phyloP scores from a whole-genome alignment of 2,113 vertebrate species.

The Engraulis encrasicolus region DNA sequence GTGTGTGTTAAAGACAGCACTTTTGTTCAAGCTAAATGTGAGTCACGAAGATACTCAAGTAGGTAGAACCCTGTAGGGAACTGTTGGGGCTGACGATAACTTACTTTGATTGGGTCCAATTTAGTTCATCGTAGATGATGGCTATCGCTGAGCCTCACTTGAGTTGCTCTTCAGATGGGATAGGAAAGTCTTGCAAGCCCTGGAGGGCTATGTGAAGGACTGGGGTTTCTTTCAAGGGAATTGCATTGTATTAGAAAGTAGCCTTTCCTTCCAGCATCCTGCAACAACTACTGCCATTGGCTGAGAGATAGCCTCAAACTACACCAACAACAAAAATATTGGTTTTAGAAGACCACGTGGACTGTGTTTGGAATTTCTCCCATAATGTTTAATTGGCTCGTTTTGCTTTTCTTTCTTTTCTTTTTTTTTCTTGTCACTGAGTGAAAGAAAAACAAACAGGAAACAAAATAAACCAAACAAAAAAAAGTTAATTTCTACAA shows the following conservation, averaged over 20 bases:
- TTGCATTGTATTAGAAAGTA: background rate
- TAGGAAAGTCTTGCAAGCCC: background rate
- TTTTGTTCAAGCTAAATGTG: background rate
- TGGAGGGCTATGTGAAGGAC: background rate
- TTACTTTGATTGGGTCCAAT: background rate
- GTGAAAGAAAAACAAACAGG: conserved; percentile 61
- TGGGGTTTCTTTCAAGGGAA: background rate
- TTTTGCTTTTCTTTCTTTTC: conserved; percentile 48
- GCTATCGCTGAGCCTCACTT: background rate
- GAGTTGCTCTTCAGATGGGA: background rate
- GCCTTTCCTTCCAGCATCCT: background rate
- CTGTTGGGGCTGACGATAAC: background rate
- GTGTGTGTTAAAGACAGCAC: background rate
- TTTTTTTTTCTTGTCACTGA: conserved; percentile 52
- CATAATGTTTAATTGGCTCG: conserved; percentile 72
- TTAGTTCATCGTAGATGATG: background rate
- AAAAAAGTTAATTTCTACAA: conserved; percentile 69
- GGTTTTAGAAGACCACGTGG: background rate
- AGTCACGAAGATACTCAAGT: background rate
- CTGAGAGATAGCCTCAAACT: background rate
- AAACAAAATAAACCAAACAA: conserved; percentile 34
- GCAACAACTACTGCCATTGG: background rate
- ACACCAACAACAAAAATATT: background rate
- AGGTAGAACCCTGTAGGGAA: background rate
- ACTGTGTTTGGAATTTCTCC: conserved; percentile 61